Base-by-base conservation (phyloP, 2,113 vertebrate species). In the Carassius auratus region DNA sequence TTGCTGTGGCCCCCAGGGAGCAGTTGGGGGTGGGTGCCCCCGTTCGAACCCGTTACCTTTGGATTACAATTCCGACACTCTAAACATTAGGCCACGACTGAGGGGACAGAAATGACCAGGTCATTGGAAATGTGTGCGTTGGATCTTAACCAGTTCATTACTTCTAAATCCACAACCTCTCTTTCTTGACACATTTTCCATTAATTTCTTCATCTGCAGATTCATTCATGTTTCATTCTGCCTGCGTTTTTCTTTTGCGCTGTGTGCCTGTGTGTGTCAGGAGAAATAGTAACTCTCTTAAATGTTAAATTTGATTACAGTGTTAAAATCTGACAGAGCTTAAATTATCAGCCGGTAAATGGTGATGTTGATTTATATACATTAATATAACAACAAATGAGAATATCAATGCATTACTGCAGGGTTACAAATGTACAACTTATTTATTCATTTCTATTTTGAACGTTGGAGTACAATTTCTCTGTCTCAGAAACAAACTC, bases 401-500 rank as follows among this genome's bases (percentile, higher is more conserved):
- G 38, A n/a, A 45, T 10, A 45, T 80, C 13, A 19, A 78, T 38
- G 23, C 6, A 78, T 62, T 61, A 79, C 76, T 62, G 57, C 57
- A 62, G 57, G 36, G 21, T 48, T 8, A 76, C 14, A 75, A 76
- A 75, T 8, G 10, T 75, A 13, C 15, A 15, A 21, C 9, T 57
- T 7, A 57, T 8, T 19, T 57, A 57, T 57, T 57, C 17, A 57
- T 57, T 57, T 19, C 55, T 48, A 26, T 59, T 36, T 62, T 62
- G 21, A 61, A 57, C 0, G 14, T 57, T 23, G 89, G 85, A 87
- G 81, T 36, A 64, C 68, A 80, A 71, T 88, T 87, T 84, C 89
- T 86, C 42, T 88, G 84, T 83, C 89, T 86, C 50, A 83, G 78
- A 80, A 57, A 19, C 75, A 78, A 78, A 61, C 55, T 61, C 33